Evolutionary conservation across 1,140 invertebrate genomes (phyloP).

Genomic region (Mycetomoellerius zeteki): DNA sequence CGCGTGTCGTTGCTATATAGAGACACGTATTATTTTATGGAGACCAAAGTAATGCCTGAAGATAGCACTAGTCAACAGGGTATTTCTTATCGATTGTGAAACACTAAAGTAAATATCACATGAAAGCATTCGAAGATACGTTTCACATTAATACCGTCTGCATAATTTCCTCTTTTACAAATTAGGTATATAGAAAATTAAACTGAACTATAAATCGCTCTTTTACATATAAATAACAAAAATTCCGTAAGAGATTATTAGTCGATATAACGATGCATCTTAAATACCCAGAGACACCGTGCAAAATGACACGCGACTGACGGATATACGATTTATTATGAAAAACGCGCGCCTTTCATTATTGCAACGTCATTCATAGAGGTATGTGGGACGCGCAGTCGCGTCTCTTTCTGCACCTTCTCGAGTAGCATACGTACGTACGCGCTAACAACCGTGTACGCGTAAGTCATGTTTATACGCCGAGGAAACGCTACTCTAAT

Average conservation of each 20-base stretch:
- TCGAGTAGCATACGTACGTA: slow-evolving; percentile 49
- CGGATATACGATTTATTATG: slow-evolving; percentile 44
- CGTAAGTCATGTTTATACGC: slow-evolving; percentile 72
- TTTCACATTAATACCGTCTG: background rate
- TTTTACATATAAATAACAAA: background rate
- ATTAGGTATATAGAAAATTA: background rate
- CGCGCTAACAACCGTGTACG: slow-evolving; percentile 50
- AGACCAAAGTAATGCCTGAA: background rate
- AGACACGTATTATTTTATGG: slow-evolving; percentile 6
- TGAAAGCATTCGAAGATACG: background rate
- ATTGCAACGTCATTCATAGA: slow-evolving; percentile 70
- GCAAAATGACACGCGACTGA: slow-evolving; percentile 43
- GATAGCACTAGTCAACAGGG: background rate
- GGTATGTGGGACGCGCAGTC: slow-evolving; percentile 81
- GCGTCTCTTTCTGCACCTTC: slow-evolving; percentile 65
- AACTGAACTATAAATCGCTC: background rate
- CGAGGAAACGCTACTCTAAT: slow-evolving; percentile 71
- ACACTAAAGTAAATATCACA: background rate
- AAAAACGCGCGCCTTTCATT: slow-evolving; percentile 61
- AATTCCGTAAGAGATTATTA: background rate
- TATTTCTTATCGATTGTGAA: slow-evolving; percentile 24
- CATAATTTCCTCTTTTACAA: background rate
- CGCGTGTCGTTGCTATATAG: slow-evolving; percentile 12
- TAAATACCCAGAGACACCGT: background rate
- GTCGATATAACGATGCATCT: slow-evolving; percentile 24